A percentile compares a stretch with the other conserved stretches of the same genome.
Conservation (phyloP, 2,888 invertebrate species). For the Mythimna ferrago region DNA sequence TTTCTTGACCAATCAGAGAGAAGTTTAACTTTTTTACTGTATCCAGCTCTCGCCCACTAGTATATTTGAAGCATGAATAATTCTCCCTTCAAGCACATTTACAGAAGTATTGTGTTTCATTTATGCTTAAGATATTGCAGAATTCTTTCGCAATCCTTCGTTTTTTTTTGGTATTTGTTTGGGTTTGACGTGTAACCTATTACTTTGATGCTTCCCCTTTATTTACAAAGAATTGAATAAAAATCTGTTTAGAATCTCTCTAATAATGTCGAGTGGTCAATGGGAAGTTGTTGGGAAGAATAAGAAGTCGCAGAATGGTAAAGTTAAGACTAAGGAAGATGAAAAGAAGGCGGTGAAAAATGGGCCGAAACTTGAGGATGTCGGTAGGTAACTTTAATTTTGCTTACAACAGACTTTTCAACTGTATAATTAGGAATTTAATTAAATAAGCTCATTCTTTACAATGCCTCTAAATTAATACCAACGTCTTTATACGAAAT, state of each 20-base stretch:
- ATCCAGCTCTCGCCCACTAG: constrained; percentile 15
- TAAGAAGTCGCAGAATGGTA: constrained; percentile 91
- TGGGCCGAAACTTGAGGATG: constrained; percentile 94
- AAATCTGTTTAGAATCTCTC: constrained; percentile 64
- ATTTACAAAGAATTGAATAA: constrained; percentile 82
- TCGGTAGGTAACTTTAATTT: constrained; percentile 90
- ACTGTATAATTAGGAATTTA: background rate
- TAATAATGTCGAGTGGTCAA: constrained; percentile 90
- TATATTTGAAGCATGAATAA: constrained; percentile 39
- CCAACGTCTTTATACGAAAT: background rate
- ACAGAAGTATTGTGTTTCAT: background rate
- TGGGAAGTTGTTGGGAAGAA: constrained; percentile 94
- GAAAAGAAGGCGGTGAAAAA: constrained; percentile 92
- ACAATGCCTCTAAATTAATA: background rate
- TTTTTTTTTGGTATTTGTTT: constrained; percentile 77
- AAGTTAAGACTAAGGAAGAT: constrained; percentile 90
- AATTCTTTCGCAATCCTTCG: background rate
- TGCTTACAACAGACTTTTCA: constrained; percentile 26
- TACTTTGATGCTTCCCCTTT: constrained; percentile 77
- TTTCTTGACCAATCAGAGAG: constrained; percentile 78
- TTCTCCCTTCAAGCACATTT: background rate
- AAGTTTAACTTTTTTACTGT: constrained; percentile 59
- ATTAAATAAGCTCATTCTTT: background rate
- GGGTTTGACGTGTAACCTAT: constrained; percentile 88
- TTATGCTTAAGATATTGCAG: constrained; percentile 29